Percentiles rank a stretch among this genome's conserved stretches.
phyloP scores from a whole-genome alignment of 2,113 vertebrate species.

The Eublepharis macularius region DNA sequence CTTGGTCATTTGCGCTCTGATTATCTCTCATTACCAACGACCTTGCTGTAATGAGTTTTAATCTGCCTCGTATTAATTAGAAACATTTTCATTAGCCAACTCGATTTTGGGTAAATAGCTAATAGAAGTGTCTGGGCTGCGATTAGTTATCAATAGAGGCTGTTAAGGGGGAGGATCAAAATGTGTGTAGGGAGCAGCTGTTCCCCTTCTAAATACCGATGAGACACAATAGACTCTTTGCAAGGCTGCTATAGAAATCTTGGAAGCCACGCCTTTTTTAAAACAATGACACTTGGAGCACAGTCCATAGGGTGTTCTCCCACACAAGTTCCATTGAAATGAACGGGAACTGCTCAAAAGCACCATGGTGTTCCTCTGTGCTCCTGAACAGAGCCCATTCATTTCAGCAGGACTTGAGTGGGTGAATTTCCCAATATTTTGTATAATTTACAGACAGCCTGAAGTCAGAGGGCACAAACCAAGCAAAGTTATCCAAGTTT shows the following conservation, averaged over 20 bases:
- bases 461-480: neutral
- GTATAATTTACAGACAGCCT: neutral
- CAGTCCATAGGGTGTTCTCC: neutral
- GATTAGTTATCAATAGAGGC: constrained; percentile 72
- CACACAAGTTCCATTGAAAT: neutral
- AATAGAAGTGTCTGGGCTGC: constrained; percentile 70
- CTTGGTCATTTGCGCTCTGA: constrained; percentile 71
- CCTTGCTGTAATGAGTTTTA: constrained; percentile 78
- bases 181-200: constrained; percentile 53
- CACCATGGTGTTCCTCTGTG: neutral
- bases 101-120: constrained; percentile 73
- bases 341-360: neutral
- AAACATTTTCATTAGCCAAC: constrained; percentile 75
- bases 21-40: constrained; percentile 77
- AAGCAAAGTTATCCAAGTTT: neutral
- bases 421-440: neutral
- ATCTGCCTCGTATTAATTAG: constrained; percentile 78
- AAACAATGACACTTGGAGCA: neutral
- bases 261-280: constrained; percentile 11
- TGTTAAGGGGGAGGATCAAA: constrained; percentile 56
- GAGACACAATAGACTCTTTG: constrained; percentile 38
- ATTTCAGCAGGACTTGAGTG: neutral
- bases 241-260: constrained; percentile 26
- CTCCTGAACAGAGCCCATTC: neutral
- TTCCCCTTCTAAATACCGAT: constrained; percentile 47